Conservation (phyloP, 2,113 vertebrate genomes). For the Aplodontia rufa region DNA sequence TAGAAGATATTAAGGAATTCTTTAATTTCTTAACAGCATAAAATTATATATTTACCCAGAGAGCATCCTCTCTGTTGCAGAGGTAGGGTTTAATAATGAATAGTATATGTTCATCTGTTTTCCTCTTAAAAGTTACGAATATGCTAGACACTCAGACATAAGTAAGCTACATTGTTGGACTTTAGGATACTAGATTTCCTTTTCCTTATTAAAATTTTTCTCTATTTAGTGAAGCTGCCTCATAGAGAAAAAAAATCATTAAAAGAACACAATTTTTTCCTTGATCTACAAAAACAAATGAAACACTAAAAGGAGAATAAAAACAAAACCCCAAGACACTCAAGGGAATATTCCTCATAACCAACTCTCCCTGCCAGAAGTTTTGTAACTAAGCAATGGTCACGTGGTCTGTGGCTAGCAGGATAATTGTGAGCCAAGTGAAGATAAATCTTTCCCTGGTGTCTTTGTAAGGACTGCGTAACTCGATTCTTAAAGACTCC, state of each 20-base stretch:
- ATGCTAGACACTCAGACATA: background rate
- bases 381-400: slow-evolving; percentile 77
- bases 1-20: background rate
- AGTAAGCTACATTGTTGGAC: background rate
- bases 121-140: background rate
- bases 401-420: slow-evolving; percentile 59
- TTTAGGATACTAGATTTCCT: background rate
- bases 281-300: background rate
- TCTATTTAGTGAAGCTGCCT: background rate
- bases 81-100: background rate
- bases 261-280: background rate
- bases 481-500: slow-evolving; percentile 11
- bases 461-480: background rate
- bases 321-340: slow-evolving; percentile 21
- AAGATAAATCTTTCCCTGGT: slow-evolving; percentile 53
- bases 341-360: slow-evolving; percentile 55
- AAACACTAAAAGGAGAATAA: background rate
- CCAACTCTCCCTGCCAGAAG: slow-evolving; percentile 60
- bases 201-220: background rate
- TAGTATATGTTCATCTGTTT: background rate
- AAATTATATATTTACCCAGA: background rate
- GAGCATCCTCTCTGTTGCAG: background rate
- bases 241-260: background rate
- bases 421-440: slow-evolving; percentile 46
- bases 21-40: background rate